Evolutionary conservation across 1,140 invertebrate species (phyloP).

Genomic region (Solenopsis fugax): DNA sequence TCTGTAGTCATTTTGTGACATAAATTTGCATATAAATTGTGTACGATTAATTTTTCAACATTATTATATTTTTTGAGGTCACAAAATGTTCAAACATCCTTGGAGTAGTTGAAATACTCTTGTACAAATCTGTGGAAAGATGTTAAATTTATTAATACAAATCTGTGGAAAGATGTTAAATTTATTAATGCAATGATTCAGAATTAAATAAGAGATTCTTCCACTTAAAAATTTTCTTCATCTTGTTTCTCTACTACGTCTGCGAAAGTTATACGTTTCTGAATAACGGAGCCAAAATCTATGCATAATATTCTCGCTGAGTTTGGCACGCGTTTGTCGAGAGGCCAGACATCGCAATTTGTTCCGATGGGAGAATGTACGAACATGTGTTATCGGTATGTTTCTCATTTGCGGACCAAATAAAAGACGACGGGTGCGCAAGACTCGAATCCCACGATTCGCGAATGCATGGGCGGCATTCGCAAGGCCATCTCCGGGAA

Average conservation of each 20-base stretch:
- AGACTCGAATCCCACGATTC: slow-evolving; percentile 67
- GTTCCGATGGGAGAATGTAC: slow-evolving; percentile 22
- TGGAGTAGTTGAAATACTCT: not conserved
- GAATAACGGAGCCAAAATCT: not conserved
- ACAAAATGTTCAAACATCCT: not conserved
- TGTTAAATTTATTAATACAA: not conserved
- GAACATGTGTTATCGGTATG: slow-evolving; percentile 73
- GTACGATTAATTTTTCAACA: slow-evolving; percentile 6
- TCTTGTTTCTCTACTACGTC: not conserved
- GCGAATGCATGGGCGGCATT: slow-evolving; percentile 46
- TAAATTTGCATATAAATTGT: not conserved
- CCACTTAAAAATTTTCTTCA: not conserved
- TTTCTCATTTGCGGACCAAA: slow-evolving; percentile 63
- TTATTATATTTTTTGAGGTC: not conserved
- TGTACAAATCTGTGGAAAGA: not conserved
- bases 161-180: not conserved
- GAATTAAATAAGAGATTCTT: not conserved
- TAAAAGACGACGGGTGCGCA: slow-evolving; percentile 37
- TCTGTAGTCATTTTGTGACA: not conserved
- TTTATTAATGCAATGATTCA: not conserved
- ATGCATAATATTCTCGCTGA: slow-evolving; percentile 4
- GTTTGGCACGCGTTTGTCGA: slow-evolving; percentile 43
- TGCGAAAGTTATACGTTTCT: not conserved
- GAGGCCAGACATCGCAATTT: slow-evolving; percentile 34
- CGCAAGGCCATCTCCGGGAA: slow-evolving; percentile 71